Evolutionary conservation across 35 echinoderm and acorn worm genomes (phyloP).

Genomic region (Ptychodera flava): DNA sequence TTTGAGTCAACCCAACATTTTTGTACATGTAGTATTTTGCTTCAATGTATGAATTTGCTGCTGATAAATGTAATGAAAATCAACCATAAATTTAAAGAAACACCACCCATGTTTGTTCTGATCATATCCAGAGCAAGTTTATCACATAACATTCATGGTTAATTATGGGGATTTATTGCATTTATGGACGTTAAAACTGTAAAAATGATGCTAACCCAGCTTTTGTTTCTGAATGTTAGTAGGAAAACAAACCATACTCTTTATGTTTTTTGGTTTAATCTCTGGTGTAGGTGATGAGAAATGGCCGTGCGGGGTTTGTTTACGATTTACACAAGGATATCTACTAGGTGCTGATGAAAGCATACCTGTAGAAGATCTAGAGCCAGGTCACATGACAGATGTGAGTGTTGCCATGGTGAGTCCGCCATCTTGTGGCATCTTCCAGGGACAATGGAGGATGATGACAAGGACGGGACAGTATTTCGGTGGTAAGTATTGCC

Average conservation of each 20-base stretch:
- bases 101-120: too few species aligned
- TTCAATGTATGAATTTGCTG: too few species aligned
- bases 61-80: too few species aligned
- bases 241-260: too few species aligned
- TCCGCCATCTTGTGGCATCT: slow-evolving; percentile 78
- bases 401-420: slow-evolving; percentile 91
- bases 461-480: slow-evolving; percentile 71
- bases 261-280: too few species aligned
- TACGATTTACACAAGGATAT: slow-evolving; percentile 81
- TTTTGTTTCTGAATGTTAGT: too few species aligned
- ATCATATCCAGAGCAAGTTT: neutral
- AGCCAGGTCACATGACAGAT: slow-evolving; percentile 49
- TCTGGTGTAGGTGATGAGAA: slow-evolving; percentile 46
- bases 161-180: neutral
- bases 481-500: slow-evolving; percentile 77
- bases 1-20: too few species aligned
- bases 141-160: neutral
- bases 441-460: slow-evolving; percentile 98
- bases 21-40: too few species aligned
- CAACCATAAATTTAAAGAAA: too few species aligned
- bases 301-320: slow-evolving; percentile 74
- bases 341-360: slow-evolving; percentile 65
- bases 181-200: neutral
- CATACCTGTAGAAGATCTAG: slow-evolving; percentile 40
- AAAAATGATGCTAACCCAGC: too few species aligned